Evolutionary conservation across 1,140 invertebrate genomes (phyloP).

Genomic region (Saxidomus purpurata): DNA sequence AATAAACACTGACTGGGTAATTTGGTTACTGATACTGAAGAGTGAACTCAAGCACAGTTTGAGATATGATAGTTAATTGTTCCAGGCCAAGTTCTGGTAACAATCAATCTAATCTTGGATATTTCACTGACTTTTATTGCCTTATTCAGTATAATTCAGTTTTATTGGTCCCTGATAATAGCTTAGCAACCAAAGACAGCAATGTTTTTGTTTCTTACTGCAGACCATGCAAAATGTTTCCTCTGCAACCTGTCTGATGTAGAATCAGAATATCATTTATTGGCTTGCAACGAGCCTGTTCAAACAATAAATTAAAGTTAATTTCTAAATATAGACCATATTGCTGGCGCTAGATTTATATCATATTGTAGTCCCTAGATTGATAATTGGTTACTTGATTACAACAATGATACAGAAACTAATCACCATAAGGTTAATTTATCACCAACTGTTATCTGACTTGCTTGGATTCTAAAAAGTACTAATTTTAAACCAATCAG

Average conservation of each 20-base stretch:
- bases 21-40: not conserved
- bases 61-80: conserved; percentile 46
- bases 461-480: too few relatives aligned
- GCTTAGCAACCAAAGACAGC: conserved; percentile 13
- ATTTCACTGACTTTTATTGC: conserved; percentile 41
- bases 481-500: too few relatives aligned
- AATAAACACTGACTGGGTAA: not conserved
- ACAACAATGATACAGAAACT: too few relatives aligned
- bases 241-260: not conserved
- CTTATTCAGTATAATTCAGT: conserved; percentile 48
- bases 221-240: not conserved
- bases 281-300: not conserved
- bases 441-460: too few relatives aligned
- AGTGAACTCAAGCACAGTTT: conserved; percentile 12
- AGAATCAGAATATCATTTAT: not conserved
- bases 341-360: too few relatives aligned
- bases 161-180: conserved; percentile 30
- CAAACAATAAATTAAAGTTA: too few relatives aligned
- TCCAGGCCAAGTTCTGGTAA: conserved; percentile 16
- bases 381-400: too few relatives aligned
- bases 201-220: not conserved
- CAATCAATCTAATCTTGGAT: conserved; percentile 19
- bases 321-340: too few relatives aligned
- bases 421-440: too few relatives aligned
- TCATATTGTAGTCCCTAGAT: too few relatives aligned